phyloP scores from a whole-genome alignment of 2,888 invertebrate species.

The Macrosoma leucophasiata region DNA sequence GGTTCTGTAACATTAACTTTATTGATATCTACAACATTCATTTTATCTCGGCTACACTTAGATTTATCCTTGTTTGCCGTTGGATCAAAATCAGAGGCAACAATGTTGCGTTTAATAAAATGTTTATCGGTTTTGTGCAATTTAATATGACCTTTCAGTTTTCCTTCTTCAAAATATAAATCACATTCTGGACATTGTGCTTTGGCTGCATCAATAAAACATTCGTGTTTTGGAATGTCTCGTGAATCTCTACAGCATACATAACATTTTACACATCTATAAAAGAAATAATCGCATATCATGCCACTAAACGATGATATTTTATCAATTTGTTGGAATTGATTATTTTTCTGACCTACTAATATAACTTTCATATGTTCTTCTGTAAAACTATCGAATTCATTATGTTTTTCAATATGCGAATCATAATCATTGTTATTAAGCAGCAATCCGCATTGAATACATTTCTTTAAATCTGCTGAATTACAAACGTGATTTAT shows the following conservation, averaged over 20 bases:
- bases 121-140: constrained; percentile 41
- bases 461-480: constrained; percentile 36
- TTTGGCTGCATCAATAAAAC: constrained; percentile 33
- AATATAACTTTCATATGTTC: constrained; percentile 46
- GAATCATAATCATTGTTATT: constrained; percentile 31
- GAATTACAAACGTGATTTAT: constrained; percentile 36
- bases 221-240: constrained; percentile 34
- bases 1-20: neutral
- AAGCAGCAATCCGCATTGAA: constrained; percentile 42
- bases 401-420: constrained; percentile 43
- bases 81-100: constrained; percentile 33
- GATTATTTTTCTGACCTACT: constrained; percentile 32
- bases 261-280: constrained; percentile 44
- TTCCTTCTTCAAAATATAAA: constrained; percentile 38
- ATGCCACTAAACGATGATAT: constrained; percentile 37
- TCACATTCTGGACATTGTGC: constrained; percentile 41
- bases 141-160: constrained; percentile 37
- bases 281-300: constrained; percentile 45
- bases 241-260: constrained; percentile 35
- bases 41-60: no score
- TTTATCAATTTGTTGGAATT: constrained; percentile 3
- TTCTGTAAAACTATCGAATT: constrained; percentile 34
- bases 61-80: constrained; percentile 7
- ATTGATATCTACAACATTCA: constrained; percentile 3
- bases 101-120: constrained; percentile 39